phyloP scores from a whole-genome alignment of 2,888 invertebrate genomes.

The Lottia scabra region DNA sequence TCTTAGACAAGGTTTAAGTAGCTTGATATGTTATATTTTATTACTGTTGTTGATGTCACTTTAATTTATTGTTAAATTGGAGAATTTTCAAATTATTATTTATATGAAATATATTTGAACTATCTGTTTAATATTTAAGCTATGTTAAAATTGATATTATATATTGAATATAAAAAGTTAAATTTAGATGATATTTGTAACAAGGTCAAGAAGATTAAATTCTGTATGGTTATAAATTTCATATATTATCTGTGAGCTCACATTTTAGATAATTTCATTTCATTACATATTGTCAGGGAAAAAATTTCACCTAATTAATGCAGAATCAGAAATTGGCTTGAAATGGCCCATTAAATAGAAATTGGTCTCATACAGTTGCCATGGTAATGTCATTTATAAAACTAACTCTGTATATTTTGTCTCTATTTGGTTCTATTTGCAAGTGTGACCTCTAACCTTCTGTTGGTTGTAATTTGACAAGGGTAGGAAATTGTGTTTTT shows the following conservation, averaged over 20 bases:
- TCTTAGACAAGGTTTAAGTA: too few relatives aligned
- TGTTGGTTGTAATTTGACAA: not conserved
- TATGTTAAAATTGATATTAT: too few relatives aligned
- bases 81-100: too few relatives aligned
- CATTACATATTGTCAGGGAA: not conserved
- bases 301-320: slow-evolving; percentile 1
- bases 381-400: slow-evolving; percentile 21
- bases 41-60: too few relatives aligned
- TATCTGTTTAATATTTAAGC: too few relatives aligned
- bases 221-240: not conserved
- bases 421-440: not conserved
- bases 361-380: slow-evolving; percentile 18
- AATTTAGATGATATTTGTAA: too few relatives aligned
- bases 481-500: slow-evolving; percentile 5
- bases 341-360: slow-evolving; percentile 17
- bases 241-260: not conserved
- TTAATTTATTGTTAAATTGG: too few relatives aligned
- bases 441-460: slow-evolving; percentile 1
- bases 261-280: slow-evolving; percentile 6
- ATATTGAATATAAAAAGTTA: too few relatives aligned
- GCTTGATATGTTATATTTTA: too few relatives aligned
- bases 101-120: too few relatives aligned
- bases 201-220: slow-evolving; percentile 4
- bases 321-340: slow-evolving; percentile 4
- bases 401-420: not conserved